Evolutionary conservation across 2,797 vertebrate species (phyloP), one percentile per base, ranked within the genome.

Genomic region (Australoheros facetus): DNA sequence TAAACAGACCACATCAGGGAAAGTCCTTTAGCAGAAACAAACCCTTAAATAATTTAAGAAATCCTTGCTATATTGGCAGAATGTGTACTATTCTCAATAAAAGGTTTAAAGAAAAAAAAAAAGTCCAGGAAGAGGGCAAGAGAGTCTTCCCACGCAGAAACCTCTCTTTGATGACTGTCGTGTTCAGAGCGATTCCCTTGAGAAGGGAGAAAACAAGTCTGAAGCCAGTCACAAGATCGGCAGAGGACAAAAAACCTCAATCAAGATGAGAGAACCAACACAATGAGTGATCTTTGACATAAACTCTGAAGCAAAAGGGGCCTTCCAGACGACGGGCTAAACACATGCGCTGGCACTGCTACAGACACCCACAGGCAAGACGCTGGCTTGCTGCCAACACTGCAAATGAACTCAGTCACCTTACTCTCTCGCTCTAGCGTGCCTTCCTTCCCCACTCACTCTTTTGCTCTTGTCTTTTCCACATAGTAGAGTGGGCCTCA

Each of bases 341-440:
- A 95, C 94, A 95, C 95, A 95, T 94, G 94, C 92, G 88, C 92
- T 95, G 94, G 94, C 94, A 92, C 78, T 32, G 91, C 91, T 93
- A 93, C 95, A 95, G 92, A 96, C 95, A 93, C 91, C 92, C 93
- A 94, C 93, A 94, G 93, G 94, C 94, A 88, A 92, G 91, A 87
- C 78, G 4, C 56, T 95, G 95, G 95, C 93, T 84, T 73, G 3
- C 85, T 87, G 95, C 95, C 95, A 96, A 89, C 48, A 53, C 87
- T 79, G 88, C 21, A 78, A 92, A 94, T 92, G 95, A 96, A 96
- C 95, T 92, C 94, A 73, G 85, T 96, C 93, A 96, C 94, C 95
- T 88, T 92, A 57, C 86, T 85, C 84, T 45, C 84, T 81, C 76
- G 74, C 89, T 85, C 85, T 60, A 85, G 75, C 71, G 13, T 72